These are phyloP conservation scores for Heliconius hermathena DNA, from an alignment of 1,140 invertebrate species.

Conservation along the genomic window DNA sequence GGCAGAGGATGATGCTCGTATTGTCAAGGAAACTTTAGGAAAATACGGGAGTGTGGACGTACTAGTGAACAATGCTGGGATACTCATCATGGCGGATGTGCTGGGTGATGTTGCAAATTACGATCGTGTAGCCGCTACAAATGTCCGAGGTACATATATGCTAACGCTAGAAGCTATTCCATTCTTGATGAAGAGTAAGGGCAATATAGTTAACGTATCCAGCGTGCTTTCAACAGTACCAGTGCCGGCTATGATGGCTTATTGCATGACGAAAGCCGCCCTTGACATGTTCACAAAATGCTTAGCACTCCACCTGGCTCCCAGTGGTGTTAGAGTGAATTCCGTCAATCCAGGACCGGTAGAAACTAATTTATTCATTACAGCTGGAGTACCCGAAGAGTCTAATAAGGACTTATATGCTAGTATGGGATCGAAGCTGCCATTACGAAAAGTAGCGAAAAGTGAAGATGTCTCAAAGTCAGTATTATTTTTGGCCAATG, in stretches of 20 bases:
- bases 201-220: slow-evolving; percentile 91
- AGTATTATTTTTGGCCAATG: slow-evolving; percentile 61
- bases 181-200: slow-evolving; percentile 86
- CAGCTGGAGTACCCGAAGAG: slow-evolving; percentile 59
- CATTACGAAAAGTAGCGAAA: slow-evolving; percentile 52
- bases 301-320: slow-evolving; percentile 85
- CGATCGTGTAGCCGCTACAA: slow-evolving; percentile 87
- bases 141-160: slow-evolving; percentile 88
- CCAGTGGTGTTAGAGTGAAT: slow-evolving; percentile 89
- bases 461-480: slow-evolving; percentile 60
- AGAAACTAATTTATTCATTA: slow-evolving; percentile 86
- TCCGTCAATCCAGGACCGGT: slow-evolving; percentile 88
- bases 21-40: slow-evolving; percentile 83
- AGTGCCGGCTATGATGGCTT: slow-evolving; percentile 84
- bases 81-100: slow-evolving; percentile 80
- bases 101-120: slow-evolving; percentile 86
- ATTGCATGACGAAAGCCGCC: slow-evolving; percentile 91
- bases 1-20: slow-evolving; percentile 83
- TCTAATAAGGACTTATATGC: slow-evolving; percentile 48
- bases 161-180: slow-evolving; percentile 88
- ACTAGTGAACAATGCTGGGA: slow-evolving; percentile 90
- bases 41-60: slow-evolving; percentile 85
- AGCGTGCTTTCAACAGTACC: slow-evolving; percentile 87
- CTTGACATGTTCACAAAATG: slow-evolving; percentile 91
- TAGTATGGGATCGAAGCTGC: slow-evolving; percentile 42